Base-by-base conservation (phyloP, 1,140 invertebrate species). In the Sycophaga agraensis region DNA sequence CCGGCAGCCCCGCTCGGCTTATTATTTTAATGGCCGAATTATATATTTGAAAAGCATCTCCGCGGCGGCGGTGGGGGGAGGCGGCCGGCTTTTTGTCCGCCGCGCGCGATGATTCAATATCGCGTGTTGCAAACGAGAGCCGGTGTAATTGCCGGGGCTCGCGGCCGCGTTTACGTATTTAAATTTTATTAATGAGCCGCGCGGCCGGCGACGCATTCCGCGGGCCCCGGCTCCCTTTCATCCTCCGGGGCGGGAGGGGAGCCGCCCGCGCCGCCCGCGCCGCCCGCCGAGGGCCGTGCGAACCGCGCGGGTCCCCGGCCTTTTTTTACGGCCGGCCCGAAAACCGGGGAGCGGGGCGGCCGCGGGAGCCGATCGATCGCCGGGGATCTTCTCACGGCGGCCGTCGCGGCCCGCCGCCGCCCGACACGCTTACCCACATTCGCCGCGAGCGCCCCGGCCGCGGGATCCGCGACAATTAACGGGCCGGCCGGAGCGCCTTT, bases 361-460 rank as follows among this genome's bases (percentile, higher is more conserved):
- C n/a, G n/a, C n/a, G n/a, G n/a, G n/a, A n/a, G n/a, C n/a, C n/a
- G n/a, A n/a, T n/a, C n/a, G n/a, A n/a, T n/a, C n/a, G n/a, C n/a
- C n/a, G n/a, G n/a, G n/a, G n/a, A n/a, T n/a, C n/a, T n/a, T n/a
- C n/a, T n/a, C n/a, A n/a, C n/a, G n/a, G n/a, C n/a, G n/a, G n/a
- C 28, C 11, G 28, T 11, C 28, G 28, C 21, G 6, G 11, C 6
- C 0, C 3, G 22, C 26, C n/a, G 21, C 45, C 4, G 26, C 4
- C 46, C 55, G 60, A 53, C 61, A 63, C 61, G 40, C 57, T 63
- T 63, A 63, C 61, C 61, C 39, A 62, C 43, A 62, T 62, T 42
- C 28, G 28, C 28, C 4, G 11, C 28, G 28, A 31, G 28, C n/a
- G 28, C 28, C 28, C 28, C 28, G 28, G 28, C 9, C 11, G 21